These are phyloP conservation scores for Platycnemis pennipes DNA, from an alignment of 2,888 invertebrate genomes.

Conservation along the genomic window DNA sequence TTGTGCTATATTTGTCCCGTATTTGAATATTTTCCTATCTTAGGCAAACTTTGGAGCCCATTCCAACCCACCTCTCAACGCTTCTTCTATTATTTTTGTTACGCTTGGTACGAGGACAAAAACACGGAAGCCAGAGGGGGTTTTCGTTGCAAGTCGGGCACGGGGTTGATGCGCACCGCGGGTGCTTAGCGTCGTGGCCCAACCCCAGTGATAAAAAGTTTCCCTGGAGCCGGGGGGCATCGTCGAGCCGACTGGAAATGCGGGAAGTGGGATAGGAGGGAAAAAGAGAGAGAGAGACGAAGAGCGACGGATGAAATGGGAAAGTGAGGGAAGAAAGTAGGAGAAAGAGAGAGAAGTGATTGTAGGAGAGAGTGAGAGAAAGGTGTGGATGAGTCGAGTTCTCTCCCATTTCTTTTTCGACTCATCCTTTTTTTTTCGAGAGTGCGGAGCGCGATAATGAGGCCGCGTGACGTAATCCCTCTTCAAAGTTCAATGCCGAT, in stretches of 20 bases:
- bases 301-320: neutral
- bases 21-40: too few relatives aligned
- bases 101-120: too few relatives aligned
- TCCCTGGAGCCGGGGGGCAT: neutral
- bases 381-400: neutral
- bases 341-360: neutral
- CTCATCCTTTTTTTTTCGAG: neutral
- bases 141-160: neutral
- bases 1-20: too few relatives aligned
- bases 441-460: neutral
- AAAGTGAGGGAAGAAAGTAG: neutral
- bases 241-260: neutral
- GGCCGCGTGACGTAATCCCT: constrained; percentile 6
- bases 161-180: neutral
- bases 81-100: too few relatives aligned
- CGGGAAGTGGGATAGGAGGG: neutral
- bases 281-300: neutral
- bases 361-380: neutral
- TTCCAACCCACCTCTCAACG: too few relatives aligned
- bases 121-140: too few relatives aligned
- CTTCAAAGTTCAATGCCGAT: constrained; percentile 8
- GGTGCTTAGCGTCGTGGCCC: neutral
- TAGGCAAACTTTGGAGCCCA: too few relatives aligned
- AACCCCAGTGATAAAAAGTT: neutral
- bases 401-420: neutral